Percentiles rank a stretch among this genome's conserved stretches.
Conservation (phyloP, 2,113 vertebrate species). For the Thunnus thynnus region DNA sequence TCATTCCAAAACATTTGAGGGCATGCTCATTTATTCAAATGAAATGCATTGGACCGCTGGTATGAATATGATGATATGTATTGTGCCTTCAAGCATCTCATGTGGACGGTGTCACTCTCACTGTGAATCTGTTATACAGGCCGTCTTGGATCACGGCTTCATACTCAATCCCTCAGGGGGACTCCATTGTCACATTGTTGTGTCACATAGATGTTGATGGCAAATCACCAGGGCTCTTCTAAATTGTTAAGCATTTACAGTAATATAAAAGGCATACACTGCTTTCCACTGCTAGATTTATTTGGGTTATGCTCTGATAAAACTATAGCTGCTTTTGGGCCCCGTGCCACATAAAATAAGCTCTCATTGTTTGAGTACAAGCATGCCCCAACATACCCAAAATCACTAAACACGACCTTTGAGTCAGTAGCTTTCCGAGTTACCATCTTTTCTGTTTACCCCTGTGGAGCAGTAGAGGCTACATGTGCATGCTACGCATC, state of each 20-base stretch:
- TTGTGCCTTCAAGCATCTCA: too few species aligned
- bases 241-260: background rate
- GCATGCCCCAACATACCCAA: conserved; percentile 21
- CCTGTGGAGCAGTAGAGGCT: conserved; percentile 36
- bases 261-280: too few species aligned
- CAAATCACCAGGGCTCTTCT: background rate
- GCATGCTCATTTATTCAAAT: too few species aligned
- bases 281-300: background rate
- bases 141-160: background rate
- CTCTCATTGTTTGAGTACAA: conserved; percentile 36
- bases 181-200: background rate
- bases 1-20: too few species aligned
- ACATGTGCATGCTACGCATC: conserved; percentile 40
- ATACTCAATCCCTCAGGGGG: background rate
- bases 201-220: background rate
- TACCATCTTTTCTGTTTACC: conserved; percentile 51
- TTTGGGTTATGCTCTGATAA: conserved; percentile 1
- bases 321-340: conserved; percentile 9
- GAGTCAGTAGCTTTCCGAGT: conserved; percentile 45
- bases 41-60: too few species aligned
- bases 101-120: too few species aligned
- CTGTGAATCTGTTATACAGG: background rate
- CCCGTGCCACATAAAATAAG: conserved; percentile 25
- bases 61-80: too few species aligned
- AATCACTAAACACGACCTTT: conserved; percentile 57